phyloP scores from a whole-genome alignment of 2,113 vertebrate species.

The Scatophagus argus region DNA sequence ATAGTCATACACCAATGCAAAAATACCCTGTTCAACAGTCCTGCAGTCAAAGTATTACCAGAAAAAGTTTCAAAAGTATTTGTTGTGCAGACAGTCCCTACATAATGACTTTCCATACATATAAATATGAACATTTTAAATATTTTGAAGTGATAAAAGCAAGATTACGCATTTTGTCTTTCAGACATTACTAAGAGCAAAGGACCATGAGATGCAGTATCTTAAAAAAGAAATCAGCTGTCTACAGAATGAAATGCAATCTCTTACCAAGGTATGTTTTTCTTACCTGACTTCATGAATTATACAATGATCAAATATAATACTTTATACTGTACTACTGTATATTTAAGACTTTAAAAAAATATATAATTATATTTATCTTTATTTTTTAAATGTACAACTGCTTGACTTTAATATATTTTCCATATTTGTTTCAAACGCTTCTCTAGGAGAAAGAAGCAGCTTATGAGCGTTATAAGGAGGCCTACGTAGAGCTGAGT shows the following conservation, averaged over 20 bases:
- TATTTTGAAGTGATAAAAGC: background rate
- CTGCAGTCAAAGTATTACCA: no score
- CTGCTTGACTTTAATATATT: background rate
- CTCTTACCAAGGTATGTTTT: slow-evolving; percentile 88
- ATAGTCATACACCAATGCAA: no score
- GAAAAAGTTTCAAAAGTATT: no score
- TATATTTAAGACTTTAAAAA: no score
- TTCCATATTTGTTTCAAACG: background rate
- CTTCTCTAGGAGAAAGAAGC: slow-evolving; percentile 88
- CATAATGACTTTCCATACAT: background rate
- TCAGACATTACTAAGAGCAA: slow-evolving; percentile 90
- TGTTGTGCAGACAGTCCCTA: background rate
- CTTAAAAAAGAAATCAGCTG: slow-evolving; percentile 92
- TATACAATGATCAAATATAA: background rate
- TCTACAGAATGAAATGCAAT: slow-evolving; percentile 91
- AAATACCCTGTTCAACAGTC: no score
- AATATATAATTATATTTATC: no score
- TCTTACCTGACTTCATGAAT: background rate
- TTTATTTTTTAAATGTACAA: no score
- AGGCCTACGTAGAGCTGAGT: slow-evolving; percentile 90
- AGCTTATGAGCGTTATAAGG: slow-evolving; percentile 90
- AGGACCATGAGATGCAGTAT: slow-evolving; percentile 92
- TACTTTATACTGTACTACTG: no score
- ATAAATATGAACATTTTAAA: background rate
- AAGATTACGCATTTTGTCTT: slow-evolving; percentile 6